These are phyloP conservation scores for Scolanthus callimorphus DNA, from an alignment of 92 coral and sea anemone species.

Conservation along the genomic window DNA sequence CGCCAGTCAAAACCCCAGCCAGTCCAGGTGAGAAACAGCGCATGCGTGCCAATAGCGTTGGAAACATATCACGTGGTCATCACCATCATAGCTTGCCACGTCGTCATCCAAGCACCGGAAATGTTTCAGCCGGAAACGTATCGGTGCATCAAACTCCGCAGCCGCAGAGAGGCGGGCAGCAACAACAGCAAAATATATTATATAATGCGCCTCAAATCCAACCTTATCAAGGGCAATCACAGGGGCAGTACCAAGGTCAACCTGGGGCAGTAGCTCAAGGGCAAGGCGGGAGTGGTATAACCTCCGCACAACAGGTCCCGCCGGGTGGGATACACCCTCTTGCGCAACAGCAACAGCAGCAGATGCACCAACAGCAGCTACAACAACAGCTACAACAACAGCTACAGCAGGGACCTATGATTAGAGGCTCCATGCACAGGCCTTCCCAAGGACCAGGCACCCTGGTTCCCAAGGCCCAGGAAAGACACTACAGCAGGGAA, in stretches of 20 bases:
- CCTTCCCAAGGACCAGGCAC: background rate
- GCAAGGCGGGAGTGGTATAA: background rate
- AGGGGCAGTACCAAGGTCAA: conserved; percentile 16
- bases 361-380: background rate
- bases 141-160: conserved; percentile 6
- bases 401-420: background rate
- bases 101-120: conserved; percentile 66
- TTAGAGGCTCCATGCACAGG: background rate
- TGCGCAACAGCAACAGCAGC: background rate
- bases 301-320: background rate
- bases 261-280: conserved; percentile 6
- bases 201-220: conserved; percentile 22
- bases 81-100: conserved; percentile 24
- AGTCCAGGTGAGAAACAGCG: conserved; percentile 13
- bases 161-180: conserved; percentile 6
- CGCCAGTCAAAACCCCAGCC: conserved; percentile 5
- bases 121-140: conserved; percentile 25
- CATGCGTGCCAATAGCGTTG: conserved; percentile 42
- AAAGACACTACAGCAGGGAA: conserved; percentile 10
- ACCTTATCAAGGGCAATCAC: conserved; percentile 17
- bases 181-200: conserved; percentile 9
- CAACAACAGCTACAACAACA: no score
- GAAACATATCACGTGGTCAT: conserved; percentile 52
- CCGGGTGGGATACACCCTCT: background rate
- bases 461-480: background rate